Evolutionary conservation across 2,797 vertebrate genomes (phyloP).

Genomic region (Macropus fuliginosus): DNA sequence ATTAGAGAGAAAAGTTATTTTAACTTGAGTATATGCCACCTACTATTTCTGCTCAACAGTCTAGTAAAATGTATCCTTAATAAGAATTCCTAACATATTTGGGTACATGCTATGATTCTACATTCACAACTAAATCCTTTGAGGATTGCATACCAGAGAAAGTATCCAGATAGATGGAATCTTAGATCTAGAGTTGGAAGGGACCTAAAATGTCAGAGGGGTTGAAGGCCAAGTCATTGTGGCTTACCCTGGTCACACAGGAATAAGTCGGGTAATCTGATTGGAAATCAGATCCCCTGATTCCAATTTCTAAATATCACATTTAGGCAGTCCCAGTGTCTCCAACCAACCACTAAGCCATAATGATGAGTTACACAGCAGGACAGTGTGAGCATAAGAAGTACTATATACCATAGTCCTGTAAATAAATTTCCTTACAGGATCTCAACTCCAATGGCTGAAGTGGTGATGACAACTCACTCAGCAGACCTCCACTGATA

Average conservation of each 20-base stretch:
- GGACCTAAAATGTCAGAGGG: background rate
- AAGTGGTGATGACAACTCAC: background rate
- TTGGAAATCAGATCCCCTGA: background rate
- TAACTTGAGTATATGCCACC: background rate
- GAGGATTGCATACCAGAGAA: background rate
- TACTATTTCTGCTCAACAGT: background rate
- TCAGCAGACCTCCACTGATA: background rate
- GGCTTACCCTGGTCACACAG: background rate
- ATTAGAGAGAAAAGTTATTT: background rate
- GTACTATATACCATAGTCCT: background rate
- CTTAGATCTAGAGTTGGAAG: background rate
- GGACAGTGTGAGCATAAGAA: background rate
- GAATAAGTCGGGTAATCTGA: background rate
- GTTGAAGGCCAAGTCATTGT: background rate
- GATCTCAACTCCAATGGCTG: background rate
- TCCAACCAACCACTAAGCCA: background rate
- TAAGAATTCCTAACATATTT: background rate
- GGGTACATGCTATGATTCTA: background rate
- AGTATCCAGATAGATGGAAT: background rate
- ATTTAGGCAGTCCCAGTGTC: background rate
- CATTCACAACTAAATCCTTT: slow-evolving; percentile 13
- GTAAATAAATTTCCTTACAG: background rate
- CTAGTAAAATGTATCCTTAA: background rate
- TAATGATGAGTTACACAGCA: background rate
- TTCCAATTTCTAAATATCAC: background rate